Evolutionary conservation across 2,797 vertebrate genomes (phyloP), one percentile per base, ranked within the genome.

Genomic region (Parambassis ranga): DNA sequence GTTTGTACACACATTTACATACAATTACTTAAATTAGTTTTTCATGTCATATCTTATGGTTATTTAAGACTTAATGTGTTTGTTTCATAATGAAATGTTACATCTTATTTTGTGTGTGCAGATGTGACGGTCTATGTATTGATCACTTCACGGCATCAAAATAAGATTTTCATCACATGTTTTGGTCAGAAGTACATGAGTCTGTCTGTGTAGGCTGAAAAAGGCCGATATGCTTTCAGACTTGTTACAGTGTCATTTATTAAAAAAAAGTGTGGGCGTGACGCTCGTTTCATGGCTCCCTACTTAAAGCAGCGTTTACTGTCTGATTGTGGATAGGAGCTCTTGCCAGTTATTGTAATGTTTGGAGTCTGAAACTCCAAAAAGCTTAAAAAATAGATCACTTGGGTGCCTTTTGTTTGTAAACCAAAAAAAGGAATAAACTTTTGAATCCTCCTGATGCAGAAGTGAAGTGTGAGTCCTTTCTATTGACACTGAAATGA

Each of bases 341-440:
- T 73, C 31, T 81, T 75, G 56, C 56, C 59, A 71, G 52, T 92
- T 86, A 51, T 86, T 79, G 90, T 85, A 83, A 86, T 85, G 62
- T n/a, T n/a, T n/a, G n/a, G n/a, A n/a, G n/a, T n/a, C n/a, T 71
- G 56, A 79, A 77, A 38, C 57, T 61, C 28, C 30, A 52, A 51
- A 53, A 48, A 24, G 65, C 1, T 9, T 8, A 11, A 28, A 57
- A n/a, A 69, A 66, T 39, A 51, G 90, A 90, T 84, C 82, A 85
- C 91, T n/a, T 89, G 89, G 92, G 94, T 96, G 95, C 94, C 95
- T 95, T 96, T 94, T 92, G 89, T 95, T 95, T 94, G 93, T 95
- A 94, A 94, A 94, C 92, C 92, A 94, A 95, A 89, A 86, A 81
- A 75, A 90, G 43, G 71, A 92, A 93, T 82, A 92, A 93, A 91